phyloP scores from a whole-genome alignment of 2,888 invertebrate genomes.

The Aporophyla nigra region DNA sequence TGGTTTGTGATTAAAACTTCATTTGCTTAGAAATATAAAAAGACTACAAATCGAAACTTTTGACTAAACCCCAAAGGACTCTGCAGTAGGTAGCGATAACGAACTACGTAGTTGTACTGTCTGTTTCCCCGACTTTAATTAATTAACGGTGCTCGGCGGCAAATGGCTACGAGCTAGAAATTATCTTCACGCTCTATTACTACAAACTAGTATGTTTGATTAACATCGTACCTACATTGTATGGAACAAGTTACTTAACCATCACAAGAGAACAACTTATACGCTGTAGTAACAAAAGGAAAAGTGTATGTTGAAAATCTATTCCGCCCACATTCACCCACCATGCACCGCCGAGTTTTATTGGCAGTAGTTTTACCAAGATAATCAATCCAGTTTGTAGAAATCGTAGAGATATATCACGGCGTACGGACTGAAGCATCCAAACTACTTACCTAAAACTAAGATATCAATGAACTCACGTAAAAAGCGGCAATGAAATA shows the following conservation, averaged over 20 bases:
- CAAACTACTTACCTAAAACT: slow-evolving; percentile 1
- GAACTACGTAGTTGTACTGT: background rate
- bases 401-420: background rate
- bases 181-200: slow-evolving; percentile 50
- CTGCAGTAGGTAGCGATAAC: background rate
- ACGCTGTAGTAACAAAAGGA: slow-evolving; percentile 25
- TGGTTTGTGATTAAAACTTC: slow-evolving; percentile 1
- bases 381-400: background rate
- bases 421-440: background rate
- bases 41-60: background rate
- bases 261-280: slow-evolving; percentile 16
- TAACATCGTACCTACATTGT: slow-evolving; percentile 34
- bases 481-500: slow-evolving; percentile 35
- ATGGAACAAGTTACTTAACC: slow-evolving; percentile 21
- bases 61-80: background rate
- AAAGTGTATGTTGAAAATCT: slow-evolving; percentile 24
- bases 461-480: slow-evolving; percentile 38
- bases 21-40: background rate
- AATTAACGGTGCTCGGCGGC: slow-evolving; percentile 27
- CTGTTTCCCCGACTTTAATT: slow-evolving; percentile 12
- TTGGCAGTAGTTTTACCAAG: background rate
- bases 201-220: slow-evolving; percentile 35
- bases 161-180: slow-evolving; percentile 30
- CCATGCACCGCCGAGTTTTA: background rate
- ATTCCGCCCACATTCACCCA: slow-evolving; percentile 12